Evolutionary conservation across 2,113 vertebrate species (phyloP).

Genomic region (Xyliphius kryptos): DNA sequence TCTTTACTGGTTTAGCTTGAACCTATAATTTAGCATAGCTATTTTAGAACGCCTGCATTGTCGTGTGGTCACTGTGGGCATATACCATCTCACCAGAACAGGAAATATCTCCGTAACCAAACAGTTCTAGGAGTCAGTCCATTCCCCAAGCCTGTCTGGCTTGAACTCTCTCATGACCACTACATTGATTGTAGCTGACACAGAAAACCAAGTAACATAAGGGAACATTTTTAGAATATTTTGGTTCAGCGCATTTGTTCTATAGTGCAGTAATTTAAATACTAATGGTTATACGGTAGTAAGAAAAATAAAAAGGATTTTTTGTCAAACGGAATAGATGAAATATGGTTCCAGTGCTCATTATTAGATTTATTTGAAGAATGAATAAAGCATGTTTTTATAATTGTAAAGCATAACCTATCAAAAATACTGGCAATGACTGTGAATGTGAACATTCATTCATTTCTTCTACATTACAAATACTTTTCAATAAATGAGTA

Average conservation of each 20-base stretch:
- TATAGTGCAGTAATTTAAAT: too few species aligned
- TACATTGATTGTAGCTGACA: slow-evolving; percentile 31
- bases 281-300: too few species aligned
- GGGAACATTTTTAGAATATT: slow-evolving; percentile 40
- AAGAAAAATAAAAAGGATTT: too few species aligned
- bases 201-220: slow-evolving; percentile 45
- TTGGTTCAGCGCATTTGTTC: slow-evolving; percentile 21
- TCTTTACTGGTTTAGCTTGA: slow-evolving; percentile 52
- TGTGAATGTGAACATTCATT: too few species aligned
- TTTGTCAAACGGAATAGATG: too few species aligned
- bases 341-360: too few species aligned
- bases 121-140: slow-evolving; percentile 50
- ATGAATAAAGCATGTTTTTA: too few species aligned
- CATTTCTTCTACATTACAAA: too few species aligned
- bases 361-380: too few species aligned
- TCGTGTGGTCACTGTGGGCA: slow-evolving; percentile 58
- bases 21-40: slow-evolving; percentile 61
- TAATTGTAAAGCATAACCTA: too few species aligned
- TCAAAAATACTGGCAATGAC: too few species aligned
- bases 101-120: slow-evolving; percentile 53
- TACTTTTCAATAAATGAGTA: too few species aligned
- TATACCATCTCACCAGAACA: slow-evolving; percentile 51
- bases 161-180: slow-evolving; percentile 45
- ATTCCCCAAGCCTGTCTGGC: slow-evolving; percentile 48
- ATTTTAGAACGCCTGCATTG: slow-evolving; percentile 58